Evolutionary conservation across 2,113 vertebrate genomes (phyloP).

Genomic region (Ptyas mucosa): DNA sequence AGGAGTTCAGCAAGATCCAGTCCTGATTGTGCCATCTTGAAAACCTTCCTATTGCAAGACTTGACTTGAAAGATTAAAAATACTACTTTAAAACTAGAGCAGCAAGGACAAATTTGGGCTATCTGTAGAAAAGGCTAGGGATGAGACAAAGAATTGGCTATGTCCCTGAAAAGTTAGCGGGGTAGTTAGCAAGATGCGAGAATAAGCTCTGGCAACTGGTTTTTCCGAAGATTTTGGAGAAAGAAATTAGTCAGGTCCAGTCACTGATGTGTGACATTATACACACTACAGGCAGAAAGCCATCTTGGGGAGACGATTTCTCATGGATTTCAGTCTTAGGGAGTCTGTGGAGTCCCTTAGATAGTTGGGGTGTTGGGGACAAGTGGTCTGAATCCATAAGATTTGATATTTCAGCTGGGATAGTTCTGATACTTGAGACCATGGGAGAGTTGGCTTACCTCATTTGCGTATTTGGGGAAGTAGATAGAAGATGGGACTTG

Average conservation of each 20-base stretch:
- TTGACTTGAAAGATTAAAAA: background rate
- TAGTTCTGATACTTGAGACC: background rate
- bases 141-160: background rate
- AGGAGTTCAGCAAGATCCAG: background rate
- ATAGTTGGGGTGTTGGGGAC: background rate
- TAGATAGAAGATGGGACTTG: background rate
- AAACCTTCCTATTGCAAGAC: background rate
- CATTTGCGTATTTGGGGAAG: background rate
- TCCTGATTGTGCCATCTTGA: background rate
- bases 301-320: background rate
- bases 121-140: background rate
- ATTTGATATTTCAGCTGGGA: background rate
- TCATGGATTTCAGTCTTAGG: background rate
- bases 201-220: background rate
- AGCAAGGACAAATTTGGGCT: background rate
- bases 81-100: background rate
- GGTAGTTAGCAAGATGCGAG: background rate
- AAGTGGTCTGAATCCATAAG: background rate
- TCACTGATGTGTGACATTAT: background rate
- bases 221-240: background rate
- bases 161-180: background rate
- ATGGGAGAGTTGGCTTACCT: background rate
- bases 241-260: background rate
- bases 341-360: background rate
- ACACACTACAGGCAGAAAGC: background rate